Base-by-base conservation (phyloP, 2,113 vertebrate genomes). In the Crotalus horridus region DNA sequence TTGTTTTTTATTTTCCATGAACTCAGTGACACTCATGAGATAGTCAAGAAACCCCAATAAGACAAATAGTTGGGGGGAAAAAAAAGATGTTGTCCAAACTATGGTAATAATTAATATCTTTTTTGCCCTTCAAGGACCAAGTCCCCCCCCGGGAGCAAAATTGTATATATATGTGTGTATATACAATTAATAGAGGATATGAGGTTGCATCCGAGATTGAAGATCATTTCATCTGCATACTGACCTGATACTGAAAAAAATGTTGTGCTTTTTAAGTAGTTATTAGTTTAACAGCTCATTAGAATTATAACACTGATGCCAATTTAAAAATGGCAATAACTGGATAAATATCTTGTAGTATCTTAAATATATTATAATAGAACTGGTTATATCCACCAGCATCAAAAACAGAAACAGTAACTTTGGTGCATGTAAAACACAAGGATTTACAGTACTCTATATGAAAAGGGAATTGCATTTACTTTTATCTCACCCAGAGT, bases 401-500 rank as follows among this genome's bases (percentile, higher is more conserved):
- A 94, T 92, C 53, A 94, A 93, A 95, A 96, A 94, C 94, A 96
- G 93, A 85, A 96, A 11, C 46, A 90, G 21, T 48, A 95, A 97
- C 93, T 92, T 92, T 87, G 90, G 56, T 92, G 89, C 91, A 91
- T 74, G 89, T 94, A 93, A 93, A 81, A 91, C 88, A 96, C 91
- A 93, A 95, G 89, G 96, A 97, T 97, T 94, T 96, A 96, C 94
- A 96, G 91, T 91, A 91, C 92, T 97, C 95, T 55, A 3, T 96
- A 96, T 95, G 91, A 85, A 81, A 93, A 54, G 85, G 94, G 95
- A 97, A 97, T 61, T 93, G 6, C 93, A 95, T 95, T 96, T 96
- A 93, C 96, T 97, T 98, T 97, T 96, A 97, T 97, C 96, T 97
- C 93, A 96, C 93, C 95, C 96, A 92, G 96, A 97, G 95, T 94